Percentiles rank a stretch among this genome's conserved stretches.
Evolutionary conservation across 2,797 vertebrate species (phyloP).

Genomic region (Pseudocheirus occidentalis): DNA sequence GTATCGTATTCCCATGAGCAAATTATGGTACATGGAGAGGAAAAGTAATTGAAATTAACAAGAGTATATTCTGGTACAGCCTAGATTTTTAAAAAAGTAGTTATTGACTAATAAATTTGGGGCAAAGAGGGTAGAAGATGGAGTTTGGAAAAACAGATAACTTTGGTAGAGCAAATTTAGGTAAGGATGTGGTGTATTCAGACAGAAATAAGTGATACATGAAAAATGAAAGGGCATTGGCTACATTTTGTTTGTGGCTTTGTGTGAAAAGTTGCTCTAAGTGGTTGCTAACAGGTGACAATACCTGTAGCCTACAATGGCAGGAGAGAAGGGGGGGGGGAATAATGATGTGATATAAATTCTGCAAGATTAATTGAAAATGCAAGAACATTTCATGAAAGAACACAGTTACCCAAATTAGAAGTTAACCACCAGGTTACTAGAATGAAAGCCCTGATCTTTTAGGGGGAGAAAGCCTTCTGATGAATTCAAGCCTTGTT

Average conservation of each 20-base stretch:
- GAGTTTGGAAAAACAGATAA: neutral
- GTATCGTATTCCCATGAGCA: neutral
- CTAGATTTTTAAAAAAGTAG: neutral
- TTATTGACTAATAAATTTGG: neutral
- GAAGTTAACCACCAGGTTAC: neutral
- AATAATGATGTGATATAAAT: constrained; percentile 42
- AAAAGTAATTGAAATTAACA: neutral
- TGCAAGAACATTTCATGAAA: constrained; percentile 14
- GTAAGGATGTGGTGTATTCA: neutral
- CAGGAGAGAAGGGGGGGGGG: constrained; percentile 44
- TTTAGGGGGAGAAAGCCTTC: constrained; percentile 41
- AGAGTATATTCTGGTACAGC: neutral
- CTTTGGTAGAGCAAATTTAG: neutral
- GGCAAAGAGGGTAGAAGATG: neutral
- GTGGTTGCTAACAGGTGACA: constrained; percentile 24
- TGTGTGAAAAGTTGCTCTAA: constrained; percentile 4
- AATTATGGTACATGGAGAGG: neutral
- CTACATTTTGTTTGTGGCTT: constrained; percentile 1
- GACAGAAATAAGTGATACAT: neutral
- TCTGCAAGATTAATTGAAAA: constrained; percentile 52
- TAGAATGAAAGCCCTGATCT: constrained; percentile 26
- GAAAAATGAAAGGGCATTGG: neutral
- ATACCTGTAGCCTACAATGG: constrained; percentile 38
- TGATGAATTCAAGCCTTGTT: constrained; percentile 45
- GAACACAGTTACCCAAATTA: constrained; percentile 1